Evolutionary conservation across 2,888 invertebrate genomes (phyloP).

Genomic region (Diogma glabrata): DNA sequence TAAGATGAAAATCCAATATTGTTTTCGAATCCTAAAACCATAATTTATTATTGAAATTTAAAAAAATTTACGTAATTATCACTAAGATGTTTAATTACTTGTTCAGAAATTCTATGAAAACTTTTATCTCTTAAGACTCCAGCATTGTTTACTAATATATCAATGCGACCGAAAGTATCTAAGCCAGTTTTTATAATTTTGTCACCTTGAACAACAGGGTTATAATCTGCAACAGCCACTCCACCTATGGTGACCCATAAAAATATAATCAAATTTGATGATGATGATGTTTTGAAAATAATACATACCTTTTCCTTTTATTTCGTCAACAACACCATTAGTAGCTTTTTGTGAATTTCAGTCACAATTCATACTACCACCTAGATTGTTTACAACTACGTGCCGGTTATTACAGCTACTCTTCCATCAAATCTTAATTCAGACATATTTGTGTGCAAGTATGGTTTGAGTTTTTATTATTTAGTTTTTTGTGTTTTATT

Average conservation of each 20-base stretch:
- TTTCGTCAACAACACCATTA: slow-evolving; percentile 70
- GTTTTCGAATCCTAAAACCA: slow-evolving; percentile 78
- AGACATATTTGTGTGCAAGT: too few species aligned
- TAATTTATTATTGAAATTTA: too few species aligned
- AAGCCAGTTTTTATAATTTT: slow-evolving; percentile 94
- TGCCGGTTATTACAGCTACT: slow-evolving; percentile 91
- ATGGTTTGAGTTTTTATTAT: too few species aligned
- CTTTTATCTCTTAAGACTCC: slow-evolving; percentile 93
- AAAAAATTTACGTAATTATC: too few species aligned
- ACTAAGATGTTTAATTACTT: too few species aligned
- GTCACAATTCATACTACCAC: slow-evolving; percentile 73
- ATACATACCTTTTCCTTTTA: slow-evolving; percentile 22
- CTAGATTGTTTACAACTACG: slow-evolving; percentile 98
- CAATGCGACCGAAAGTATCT: slow-evolving; percentile 79
- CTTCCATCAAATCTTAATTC: slow-evolving; percentile 60
- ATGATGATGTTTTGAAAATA: too few species aligned
- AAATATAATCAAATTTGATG: too few species aligned
- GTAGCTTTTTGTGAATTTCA: slow-evolving; percentile 77
- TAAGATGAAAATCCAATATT: slow-evolving; percentile 83
- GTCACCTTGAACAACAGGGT: slow-evolving; percentile 94
- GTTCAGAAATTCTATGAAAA: slow-evolving; percentile 73
- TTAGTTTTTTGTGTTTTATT: too few species aligned
- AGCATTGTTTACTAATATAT: slow-evolving; percentile 95
- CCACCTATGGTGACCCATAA: slow-evolving; percentile 53
- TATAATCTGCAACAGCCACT: slow-evolving; percentile 82